Evolutionary conservation across 2,113 vertebrate species (phyloP).

Genomic region (Passer domesticus): DNA sequence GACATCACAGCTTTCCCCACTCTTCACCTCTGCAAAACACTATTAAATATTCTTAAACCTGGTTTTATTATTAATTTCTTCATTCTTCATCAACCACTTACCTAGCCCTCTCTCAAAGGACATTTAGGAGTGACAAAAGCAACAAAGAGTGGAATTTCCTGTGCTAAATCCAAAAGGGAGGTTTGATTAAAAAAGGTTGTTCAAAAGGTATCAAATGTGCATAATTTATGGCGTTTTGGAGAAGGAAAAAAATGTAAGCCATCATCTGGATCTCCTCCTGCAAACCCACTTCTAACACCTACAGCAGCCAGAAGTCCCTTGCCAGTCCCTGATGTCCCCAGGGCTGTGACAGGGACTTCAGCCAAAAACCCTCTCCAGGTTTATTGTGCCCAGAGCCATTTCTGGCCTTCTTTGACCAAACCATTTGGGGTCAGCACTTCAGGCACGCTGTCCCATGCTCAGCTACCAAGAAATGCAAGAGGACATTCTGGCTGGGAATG

Average conservation of each 20-base stretch:
- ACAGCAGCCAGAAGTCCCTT: neutral
- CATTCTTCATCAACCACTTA: neutral
- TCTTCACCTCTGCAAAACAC: neutral
- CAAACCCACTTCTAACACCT: neutral
- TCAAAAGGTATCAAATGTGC: neutral
- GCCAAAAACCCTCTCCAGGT: neutral
- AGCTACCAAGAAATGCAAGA: neutral
- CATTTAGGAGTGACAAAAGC: neutral
- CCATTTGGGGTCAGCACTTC: neutral
- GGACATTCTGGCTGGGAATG: neutral
- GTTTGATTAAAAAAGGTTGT: neutral
- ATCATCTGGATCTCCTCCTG: neutral
- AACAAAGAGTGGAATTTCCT: neutral
- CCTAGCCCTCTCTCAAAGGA: neutral
- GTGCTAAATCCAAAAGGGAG: neutral
- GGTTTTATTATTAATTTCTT: neutral
- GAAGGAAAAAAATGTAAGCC: neutral
- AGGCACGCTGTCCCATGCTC: neutral
- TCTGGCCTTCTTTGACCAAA: neutral
- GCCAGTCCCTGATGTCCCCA: neutral
- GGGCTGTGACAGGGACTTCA: neutral
- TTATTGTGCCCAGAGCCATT: neutral
- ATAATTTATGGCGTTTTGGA: neutral
- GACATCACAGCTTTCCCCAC: neutral
- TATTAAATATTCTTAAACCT: neutral